phyloP scores from a whole-genome alignment of 1,140 invertebrate species.

The Oncopodura yosiiana region DNA sequence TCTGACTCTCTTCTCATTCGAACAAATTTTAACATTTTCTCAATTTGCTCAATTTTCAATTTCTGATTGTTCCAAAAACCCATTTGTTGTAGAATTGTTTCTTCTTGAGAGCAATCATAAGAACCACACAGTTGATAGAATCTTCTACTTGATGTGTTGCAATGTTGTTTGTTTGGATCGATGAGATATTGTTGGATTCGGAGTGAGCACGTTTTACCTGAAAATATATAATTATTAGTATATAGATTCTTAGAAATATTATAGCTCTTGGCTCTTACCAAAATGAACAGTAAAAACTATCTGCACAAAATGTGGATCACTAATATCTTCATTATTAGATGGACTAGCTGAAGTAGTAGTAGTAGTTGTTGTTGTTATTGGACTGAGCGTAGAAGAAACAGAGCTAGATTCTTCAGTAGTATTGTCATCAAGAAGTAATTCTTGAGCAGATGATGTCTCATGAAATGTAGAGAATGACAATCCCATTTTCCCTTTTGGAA shows the following conservation, averaged over 20 bases:
- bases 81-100: slow-evolving; percentile 8
- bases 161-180: slow-evolving; percentile 4
- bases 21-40: slow-evolving; percentile 10
- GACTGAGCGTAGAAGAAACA: too few relatives aligned
- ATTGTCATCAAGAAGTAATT: background rate
- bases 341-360: too few relatives aligned
- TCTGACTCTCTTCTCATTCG: slow-evolving; percentile 9
- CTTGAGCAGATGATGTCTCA: background rate
- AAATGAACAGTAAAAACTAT: slow-evolving; percentile 15
- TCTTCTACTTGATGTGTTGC: background rate
- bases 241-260: background rate
- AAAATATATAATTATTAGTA: background rate
- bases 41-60: slow-evolving; percentile 11
- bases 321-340: too few relatives aligned
- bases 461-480: slow-evolving; percentile 18
- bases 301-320: slow-evolving; percentile 13
- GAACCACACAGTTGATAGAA: slow-evolving; percentile 15
- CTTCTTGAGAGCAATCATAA: slow-evolving; percentile 10
- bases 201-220: slow-evolving; percentile 8
- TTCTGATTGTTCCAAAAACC: slow-evolving; percentile 16
- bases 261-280: background rate
- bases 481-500: slow-evolving; percentile 18
- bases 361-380: too few relatives aligned
- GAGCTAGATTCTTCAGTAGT: background rate
- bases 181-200: slow-evolving; percentile 21